Base-by-base conservation (phyloP, 2,797 vertebrate species). In the Erpetoichthys calabaricus region DNA sequence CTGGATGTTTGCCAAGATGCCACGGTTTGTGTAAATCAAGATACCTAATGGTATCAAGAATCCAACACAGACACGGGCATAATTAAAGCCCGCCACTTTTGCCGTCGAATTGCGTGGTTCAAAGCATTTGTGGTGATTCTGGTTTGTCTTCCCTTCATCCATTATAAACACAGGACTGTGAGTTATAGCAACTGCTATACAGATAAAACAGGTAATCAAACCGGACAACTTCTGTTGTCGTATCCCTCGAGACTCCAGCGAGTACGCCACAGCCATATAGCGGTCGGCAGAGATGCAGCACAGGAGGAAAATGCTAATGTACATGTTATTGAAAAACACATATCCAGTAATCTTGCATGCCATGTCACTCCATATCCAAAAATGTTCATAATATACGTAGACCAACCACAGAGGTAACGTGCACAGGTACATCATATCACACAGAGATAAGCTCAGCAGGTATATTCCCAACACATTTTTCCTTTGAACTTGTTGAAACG, bases 301-400 rank as follows among this genome's bases (percentile, higher is more conserved):
- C 7, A 97, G 75, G 60, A 97, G 72, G 44, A 94, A 82, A 70
- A 95, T 90, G 77, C 93, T 97, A 67, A 91, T 57, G 63, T 96
- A 97, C 71, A 96, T 89, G 76, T 92, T 97, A 77, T 77, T 95
- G 80, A 94, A 97, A 64, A 97, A 97, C 60, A 96, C 59, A 69
- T 77, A 97, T 63, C 85, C 88, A 0, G 80, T 90, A 6, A 79
- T 2, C 59, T 47, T 75, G 68, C 93, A 97, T 42, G 74, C 56
- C 0, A 0, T 0, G 0, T 1, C 7, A n/a, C 67, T 57, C 80
- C 88, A 81, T 0, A 1, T 51, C 93, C 93, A 97, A 0, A 0
- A 0, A 62, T 91, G 91, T 0, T 5, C 2, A 0, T 60, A 42
- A 56, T 46, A 57, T 7, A 92, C 70, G 0, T 96, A 97, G n/a